Conservation (phyloP, 2,888 invertebrate genomes). For the Hedya salicella region DNA sequence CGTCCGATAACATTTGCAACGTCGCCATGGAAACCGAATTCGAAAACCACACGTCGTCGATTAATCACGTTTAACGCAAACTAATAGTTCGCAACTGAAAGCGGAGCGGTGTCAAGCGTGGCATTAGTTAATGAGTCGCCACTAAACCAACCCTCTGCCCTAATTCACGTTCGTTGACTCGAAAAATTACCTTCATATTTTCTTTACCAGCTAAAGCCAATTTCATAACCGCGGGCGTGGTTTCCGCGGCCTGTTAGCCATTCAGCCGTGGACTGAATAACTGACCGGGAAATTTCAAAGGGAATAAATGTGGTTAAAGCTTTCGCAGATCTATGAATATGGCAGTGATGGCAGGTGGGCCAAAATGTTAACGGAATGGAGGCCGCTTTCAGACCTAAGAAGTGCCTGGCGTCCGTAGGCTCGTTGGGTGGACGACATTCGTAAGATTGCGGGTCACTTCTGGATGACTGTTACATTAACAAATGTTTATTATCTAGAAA, state of each 20-base stretch:
- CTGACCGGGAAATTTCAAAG: not conserved
- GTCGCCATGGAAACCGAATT: not conserved
- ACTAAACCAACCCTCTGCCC: conserved; percentile 35
- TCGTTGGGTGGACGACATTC: too few species aligned
- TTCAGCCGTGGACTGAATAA: not conserved
- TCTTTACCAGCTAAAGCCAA: conserved; percentile 14
- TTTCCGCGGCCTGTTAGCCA: not conserved
- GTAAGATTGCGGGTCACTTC: too few species aligned
- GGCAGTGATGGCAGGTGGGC: too few species aligned
- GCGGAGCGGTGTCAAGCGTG: conserved; percentile 19
- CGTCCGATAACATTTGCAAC: not conserved
- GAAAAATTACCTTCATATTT: conserved; percentile 36
- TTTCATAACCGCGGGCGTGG: conserved; percentile 19
- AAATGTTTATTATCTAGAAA: too few species aligned
- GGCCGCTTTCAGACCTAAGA: too few species aligned
- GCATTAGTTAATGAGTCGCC: conserved; percentile 33
- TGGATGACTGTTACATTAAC: too few species aligned
- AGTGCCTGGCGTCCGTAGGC: too few species aligned
- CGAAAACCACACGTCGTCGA: not conserved
- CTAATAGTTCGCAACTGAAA: conserved; percentile 18
- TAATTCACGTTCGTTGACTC: conserved; percentile 38
- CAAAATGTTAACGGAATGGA: too few species aligned
- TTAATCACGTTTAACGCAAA: conserved; percentile 26
- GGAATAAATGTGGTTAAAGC: not conserved
- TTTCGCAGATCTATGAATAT: not conserved